Base-by-base conservation (phyloP, 2,113 vertebrate genomes). In the Nettapus auritus region DNA sequence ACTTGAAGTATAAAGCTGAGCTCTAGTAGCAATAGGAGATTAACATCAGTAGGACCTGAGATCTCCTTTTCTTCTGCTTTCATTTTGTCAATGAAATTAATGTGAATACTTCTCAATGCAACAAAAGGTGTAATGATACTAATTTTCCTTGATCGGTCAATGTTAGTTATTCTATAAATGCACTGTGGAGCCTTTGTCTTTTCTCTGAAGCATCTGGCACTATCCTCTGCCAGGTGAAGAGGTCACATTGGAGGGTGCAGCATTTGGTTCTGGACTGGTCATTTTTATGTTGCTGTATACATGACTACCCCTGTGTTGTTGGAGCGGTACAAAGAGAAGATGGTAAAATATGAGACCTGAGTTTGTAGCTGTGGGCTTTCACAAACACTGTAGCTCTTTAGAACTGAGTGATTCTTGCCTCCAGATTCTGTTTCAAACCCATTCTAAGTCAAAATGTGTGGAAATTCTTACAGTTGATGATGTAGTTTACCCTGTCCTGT, bases 31-130 rank as follows among this genome's bases (percentile, higher is more conserved):
- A 14, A n/a, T 60, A 5, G 48, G 40, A 66, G 7, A 9, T 62
- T 68, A 23, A 2, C 36, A 36, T n/a, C 0, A 0, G 3, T n/a
- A 71, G 16, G 12, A 26, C 38, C 56, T 31, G 16, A 86, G 53
- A 64, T 56, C 9, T 85, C 7, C 19, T 77, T 78, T 63, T 64
- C 62, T 44, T n/a, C 46, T 70, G 8, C 48, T 53, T 53, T 14
- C 16, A 9, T 88, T 96, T 79, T 50, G 50, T 67, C 68, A 73
- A 29, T 13, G 26, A 88, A 82, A 74, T 50, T 13, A 56, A 20
- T 91, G 57, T 68, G 33, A 42, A 21, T 52, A 2, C 6, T 86
- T 74, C 64, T 63, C 42, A 83, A 48, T 56, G 36, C 17, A 75
- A 31, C 5, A 68, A 44, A 85, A 69, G 13, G 7, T 2, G 4